phyloP scores from a whole-genome alignment of 35 echinoderm and acorn worm species.

The Heliocidaris tuberculata region DNA sequence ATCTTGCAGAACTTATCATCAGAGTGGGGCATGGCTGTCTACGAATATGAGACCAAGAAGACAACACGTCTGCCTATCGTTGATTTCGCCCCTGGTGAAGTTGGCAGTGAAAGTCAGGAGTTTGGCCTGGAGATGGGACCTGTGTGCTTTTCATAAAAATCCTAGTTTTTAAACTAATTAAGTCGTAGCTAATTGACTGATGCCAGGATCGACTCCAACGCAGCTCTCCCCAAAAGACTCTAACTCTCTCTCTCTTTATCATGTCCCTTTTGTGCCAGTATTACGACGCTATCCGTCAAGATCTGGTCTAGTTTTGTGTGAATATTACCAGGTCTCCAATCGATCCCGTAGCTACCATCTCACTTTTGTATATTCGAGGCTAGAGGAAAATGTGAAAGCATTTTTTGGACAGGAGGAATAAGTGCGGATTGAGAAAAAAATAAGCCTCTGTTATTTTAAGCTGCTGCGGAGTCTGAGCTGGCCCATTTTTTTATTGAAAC shows the following conservation, averaged over 20 bases:
- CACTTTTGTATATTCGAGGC: slow-evolving; percentile 27
- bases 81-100: slow-evolving; percentile 76
- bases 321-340: background rate
- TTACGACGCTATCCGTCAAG: background rate
- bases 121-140: slow-evolving; percentile 87
- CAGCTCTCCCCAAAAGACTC: background rate
- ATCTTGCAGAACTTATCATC: slow-evolving; percentile 51
- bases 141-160: slow-evolving; percentile 92
- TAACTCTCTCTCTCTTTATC: background rate
- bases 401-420: background rate
- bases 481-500: background rate
- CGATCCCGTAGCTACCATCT: slow-evolving; percentile 44
- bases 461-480: slow-evolving; percentile 42
- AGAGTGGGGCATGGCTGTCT: slow-evolving; percentile 66
- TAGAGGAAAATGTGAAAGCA: background rate
- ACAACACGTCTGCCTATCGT: slow-evolving; percentile 83
- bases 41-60: slow-evolving; percentile 68
- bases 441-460: background rate
- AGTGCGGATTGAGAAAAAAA: background rate
- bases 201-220: slow-evolving; percentile 41
- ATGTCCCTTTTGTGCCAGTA: slow-evolving; percentile 13
- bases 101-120: slow-evolving; percentile 73
- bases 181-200: slow-evolving; percentile 43
- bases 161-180: slow-evolving; percentile 42
- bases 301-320: slow-evolving; percentile 36